Conservation (phyloP, 2,888 invertebrate species). For the Hypselothyrea guttata region DNA sequence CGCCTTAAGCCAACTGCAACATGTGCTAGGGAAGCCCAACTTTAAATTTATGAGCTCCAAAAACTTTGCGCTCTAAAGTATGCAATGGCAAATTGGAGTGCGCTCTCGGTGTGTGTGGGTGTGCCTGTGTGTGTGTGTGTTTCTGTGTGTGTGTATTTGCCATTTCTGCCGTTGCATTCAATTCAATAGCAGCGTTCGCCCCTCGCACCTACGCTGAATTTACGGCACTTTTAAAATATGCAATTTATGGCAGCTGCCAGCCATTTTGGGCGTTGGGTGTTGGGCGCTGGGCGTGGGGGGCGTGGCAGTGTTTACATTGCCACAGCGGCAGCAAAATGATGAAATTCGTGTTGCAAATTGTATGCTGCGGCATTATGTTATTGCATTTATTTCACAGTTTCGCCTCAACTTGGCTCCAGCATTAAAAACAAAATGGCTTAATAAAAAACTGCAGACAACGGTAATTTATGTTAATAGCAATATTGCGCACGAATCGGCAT, state of each 20-base stretch:
- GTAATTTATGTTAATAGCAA: too few species aligned
- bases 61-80: conserved; percentile 61
- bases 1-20: conserved; percentile 17
- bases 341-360: conserved; percentile 22
- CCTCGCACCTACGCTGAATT: conserved; percentile 67
- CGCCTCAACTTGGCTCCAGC: background rate
- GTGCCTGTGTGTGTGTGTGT: conserved; percentile 4
- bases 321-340: conserved; percentile 10
- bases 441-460: too few species aligned
- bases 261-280: too few species aligned
- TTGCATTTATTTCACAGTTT: conserved; percentile 26
- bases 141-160: conserved; percentile 17
- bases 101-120: conserved; percentile 4
- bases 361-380: conserved; percentile 21
- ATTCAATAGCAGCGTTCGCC: conserved; percentile 59
- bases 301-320: conserved; percentile 18
- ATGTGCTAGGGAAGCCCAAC: conserved; percentile 45
- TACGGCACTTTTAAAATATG: conserved; percentile 71
- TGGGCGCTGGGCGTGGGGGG: conserved; percentile 4
- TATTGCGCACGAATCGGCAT: background rate
- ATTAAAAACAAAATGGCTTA: background rate
- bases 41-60: conserved; percentile 54
- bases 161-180: too few species aligned
- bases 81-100: conserved; percentile 53
- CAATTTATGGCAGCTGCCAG: conserved; percentile 57